phyloP scores from a whole-genome alignment of 2,888 invertebrate species.

The Diaphora mendica region DNA sequence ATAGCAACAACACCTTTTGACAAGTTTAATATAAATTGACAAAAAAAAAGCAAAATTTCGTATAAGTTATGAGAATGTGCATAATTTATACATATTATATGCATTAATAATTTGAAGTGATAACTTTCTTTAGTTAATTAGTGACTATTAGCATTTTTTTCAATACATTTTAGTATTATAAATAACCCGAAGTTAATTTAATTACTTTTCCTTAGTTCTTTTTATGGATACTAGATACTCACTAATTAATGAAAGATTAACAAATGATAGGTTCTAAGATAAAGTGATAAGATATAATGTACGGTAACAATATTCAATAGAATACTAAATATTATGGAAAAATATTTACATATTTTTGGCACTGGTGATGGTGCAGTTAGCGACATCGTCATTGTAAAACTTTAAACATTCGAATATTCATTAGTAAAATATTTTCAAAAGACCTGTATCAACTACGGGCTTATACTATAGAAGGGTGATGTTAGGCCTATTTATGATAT shows the following conservation, averaged over 20 bases:
- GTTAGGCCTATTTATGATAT: slow-evolving; percentile 78
- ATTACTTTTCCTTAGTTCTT: neutral
- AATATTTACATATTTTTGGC: slow-evolving; percentile 83
- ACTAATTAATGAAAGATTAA: slow-evolving; percentile 46
- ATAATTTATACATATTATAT: slow-evolving; percentile 33
- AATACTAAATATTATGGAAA: slow-evolving; percentile 67
- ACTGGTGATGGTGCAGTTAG: slow-evolving; percentile 77
- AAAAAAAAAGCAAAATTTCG: slow-evolving; percentile 2
- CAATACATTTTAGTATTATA: neutral
- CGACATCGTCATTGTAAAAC: slow-evolving; percentile 68
- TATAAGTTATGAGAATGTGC: slow-evolving; percentile 41
- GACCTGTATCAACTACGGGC: slow-evolving; percentile 82
- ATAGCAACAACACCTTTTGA: slow-evolving; percentile 10
- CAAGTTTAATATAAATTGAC: neutral
- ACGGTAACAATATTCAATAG: slow-evolving; percentile 59
- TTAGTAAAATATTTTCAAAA: slow-evolving; percentile 73
- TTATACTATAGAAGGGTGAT: slow-evolving; percentile 73
- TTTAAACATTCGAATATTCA: slow-evolving; percentile 62
- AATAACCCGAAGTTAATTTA: neutral
- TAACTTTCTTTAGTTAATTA: slow-evolving; percentile 34
- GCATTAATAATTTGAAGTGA: slow-evolving; percentile 31
- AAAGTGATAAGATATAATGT: slow-evolving; percentile 33
- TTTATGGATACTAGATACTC: neutral
- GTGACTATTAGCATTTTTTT: slow-evolving; percentile 12
- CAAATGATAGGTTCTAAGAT: slow-evolving; percentile 57